phyloP scores from a whole-genome alignment of 2,797 vertebrate species.

The Perodicticus potto region DNA sequence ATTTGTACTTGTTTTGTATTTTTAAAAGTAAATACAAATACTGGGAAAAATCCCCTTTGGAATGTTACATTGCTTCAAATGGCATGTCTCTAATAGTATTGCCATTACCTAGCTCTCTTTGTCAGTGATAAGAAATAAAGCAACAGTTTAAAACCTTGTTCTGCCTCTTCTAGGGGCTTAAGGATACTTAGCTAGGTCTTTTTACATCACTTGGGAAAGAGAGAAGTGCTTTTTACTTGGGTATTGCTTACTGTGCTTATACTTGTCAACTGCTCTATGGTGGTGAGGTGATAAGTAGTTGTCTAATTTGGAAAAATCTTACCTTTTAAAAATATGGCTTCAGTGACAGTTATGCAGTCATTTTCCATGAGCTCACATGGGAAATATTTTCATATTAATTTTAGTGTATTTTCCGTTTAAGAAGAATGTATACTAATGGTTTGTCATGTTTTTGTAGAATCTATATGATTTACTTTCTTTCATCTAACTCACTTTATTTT shows the following conservation, averaged over 20 bases:
- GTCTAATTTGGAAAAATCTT: constrained; percentile 46
- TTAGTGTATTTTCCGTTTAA: constrained; percentile 6
- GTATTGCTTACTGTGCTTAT: not conserved
- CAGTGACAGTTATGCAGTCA: not conserved
- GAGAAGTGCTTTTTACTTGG: not conserved
- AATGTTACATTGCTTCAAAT: not conserved
- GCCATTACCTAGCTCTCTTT: not conserved
- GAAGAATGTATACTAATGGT: not conserved
- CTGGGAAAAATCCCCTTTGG: not conserved
- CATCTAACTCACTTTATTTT: not conserved
- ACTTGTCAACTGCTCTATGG: not conserved
- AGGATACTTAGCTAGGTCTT: not conserved
- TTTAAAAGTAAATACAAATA: constrained; percentile 52
- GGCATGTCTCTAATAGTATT: not conserved
- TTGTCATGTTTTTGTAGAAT: constrained; percentile 32
- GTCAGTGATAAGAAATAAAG: not conserved
- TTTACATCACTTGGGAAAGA: not conserved
- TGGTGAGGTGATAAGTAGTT: constrained; percentile 14
- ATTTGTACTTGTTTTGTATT: not conserved
- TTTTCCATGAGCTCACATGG: constrained; percentile 29
- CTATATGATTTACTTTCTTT: not conserved
- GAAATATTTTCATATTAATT: not conserved
- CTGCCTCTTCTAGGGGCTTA: not conserved
- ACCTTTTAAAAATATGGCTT: constrained; percentile 47
- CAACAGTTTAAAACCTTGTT: not conserved